Evolutionary conservation across 1,140 invertebrate genomes (phyloP).

Genomic region (Drosophila ohnishii): DNA sequence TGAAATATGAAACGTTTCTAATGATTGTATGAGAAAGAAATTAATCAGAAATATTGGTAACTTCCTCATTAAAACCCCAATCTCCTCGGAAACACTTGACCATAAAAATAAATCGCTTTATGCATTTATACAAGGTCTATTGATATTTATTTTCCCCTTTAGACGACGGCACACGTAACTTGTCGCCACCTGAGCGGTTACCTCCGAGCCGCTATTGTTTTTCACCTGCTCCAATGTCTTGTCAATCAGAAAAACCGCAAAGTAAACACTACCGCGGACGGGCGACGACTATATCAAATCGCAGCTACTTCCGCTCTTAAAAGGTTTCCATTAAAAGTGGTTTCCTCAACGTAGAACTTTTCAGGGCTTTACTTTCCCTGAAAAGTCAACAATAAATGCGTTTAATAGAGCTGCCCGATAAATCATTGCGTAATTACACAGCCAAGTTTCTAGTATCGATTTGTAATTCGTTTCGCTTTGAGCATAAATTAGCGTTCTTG

Average conservation of each 20-base stretch:
- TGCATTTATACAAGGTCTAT: neutral
- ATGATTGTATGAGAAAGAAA: no score
- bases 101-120: neutral
- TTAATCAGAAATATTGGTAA: no score
- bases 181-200: neutral
- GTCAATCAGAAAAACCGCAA: conserved; percentile 57
- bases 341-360: conserved; percentile 5
- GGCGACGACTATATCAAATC: conserved; percentile 33
- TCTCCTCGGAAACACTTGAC: neutral
- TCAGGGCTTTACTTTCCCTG: neutral
- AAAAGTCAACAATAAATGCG: conserved; percentile 9
- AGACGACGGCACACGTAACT: neutral
- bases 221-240: conserved; percentile 67
- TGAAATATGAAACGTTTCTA: no score
- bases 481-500: conserved; percentile 48
- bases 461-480: conserved; percentile 28
- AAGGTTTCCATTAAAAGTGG: conserved; percentile 41
- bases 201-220: conserved; percentile 19
- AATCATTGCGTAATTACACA: conserved; percentile 34
- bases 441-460: conserved; percentile 34
- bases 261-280: conserved; percentile 12
- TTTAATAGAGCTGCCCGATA: conserved; percentile 9
- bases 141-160: neutral
- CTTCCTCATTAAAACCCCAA: neutral
- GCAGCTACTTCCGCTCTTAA: conserved; percentile 49